These are phyloP conservation scores for Pseudomugil tenellus DNA, from an alignment of 2,797 vertebrate species.

Conservation along the genomic window DNA sequence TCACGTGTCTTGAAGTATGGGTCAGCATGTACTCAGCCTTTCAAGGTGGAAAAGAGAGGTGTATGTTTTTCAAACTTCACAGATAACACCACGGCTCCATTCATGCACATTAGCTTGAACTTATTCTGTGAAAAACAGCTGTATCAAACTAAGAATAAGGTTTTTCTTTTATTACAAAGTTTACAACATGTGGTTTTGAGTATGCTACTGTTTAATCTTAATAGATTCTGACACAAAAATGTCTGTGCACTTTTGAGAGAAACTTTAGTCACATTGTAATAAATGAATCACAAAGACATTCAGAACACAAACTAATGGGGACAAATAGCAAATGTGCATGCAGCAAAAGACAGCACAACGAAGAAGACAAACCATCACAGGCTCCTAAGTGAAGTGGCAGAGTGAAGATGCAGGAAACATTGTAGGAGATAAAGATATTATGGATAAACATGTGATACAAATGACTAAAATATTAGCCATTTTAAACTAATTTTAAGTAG, in stretches of 20 bases:
- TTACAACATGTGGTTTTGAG: slow-evolving; percentile 47
- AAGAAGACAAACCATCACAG: slow-evolving; percentile 29
- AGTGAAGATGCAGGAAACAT: slow-evolving; percentile 19
- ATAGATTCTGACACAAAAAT: slow-evolving; percentile 42
- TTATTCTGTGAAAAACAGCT: slow-evolving; percentile 53
- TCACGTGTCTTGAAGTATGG: slow-evolving; percentile 73
- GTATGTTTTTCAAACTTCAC: slow-evolving; percentile 70
- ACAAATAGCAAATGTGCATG: background rate
- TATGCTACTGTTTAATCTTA: slow-evolving; percentile 22
- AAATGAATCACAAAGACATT: slow-evolving; percentile 17
- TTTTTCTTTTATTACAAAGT: slow-evolving; percentile 9
- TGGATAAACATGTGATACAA: slow-evolving; percentile 7
- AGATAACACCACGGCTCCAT: slow-evolving; percentile 49
- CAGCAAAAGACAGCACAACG: background rate
- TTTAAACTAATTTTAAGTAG: slow-evolving; percentile 12
- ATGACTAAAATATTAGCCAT: slow-evolving; percentile 24
- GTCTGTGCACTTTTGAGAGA: slow-evolving; percentile 44
- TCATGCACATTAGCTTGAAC: slow-evolving; percentile 69
- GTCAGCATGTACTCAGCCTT: slow-evolving; percentile 65
- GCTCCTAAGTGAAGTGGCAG: slow-evolving; percentile 10
- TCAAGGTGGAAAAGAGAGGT: slow-evolving; percentile 74
- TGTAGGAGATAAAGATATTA: background rate
- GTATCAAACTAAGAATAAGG: slow-evolving; percentile 32
- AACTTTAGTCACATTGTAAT: slow-evolving; percentile 36
- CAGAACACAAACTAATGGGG: slow-evolving; percentile 22